These are phyloP conservation scores for Hafferia zeledoni DNA, from an alignment of 2,797 vertebrate species.

Conservation along the genomic window DNA sequence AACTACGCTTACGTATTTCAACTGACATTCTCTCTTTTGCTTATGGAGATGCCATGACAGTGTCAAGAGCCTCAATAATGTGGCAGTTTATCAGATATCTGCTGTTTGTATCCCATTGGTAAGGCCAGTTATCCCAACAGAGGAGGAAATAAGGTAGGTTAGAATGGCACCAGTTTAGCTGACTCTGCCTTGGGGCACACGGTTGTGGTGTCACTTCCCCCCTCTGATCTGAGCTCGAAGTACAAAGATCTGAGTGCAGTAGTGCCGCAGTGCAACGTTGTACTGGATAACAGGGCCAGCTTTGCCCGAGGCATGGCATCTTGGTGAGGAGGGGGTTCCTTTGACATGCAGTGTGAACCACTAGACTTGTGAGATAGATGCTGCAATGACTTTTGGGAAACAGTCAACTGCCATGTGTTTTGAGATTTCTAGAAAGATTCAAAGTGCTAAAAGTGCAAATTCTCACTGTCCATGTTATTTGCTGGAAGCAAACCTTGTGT, in stretches of 20 bases:
- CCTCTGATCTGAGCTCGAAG: neutral
- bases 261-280: neutral
- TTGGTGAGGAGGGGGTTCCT: neutral
- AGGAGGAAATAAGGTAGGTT: neutral
- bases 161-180: neutral
- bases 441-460: neutral
- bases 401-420: neutral
- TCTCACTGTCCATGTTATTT: neutral
- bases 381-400: neutral
- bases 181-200: neutral
- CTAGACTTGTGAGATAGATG: accelerated
- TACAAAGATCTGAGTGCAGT: neutral
- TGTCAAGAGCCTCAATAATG: neutral
- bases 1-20: neutral
- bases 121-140: neutral
- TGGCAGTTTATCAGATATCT: neutral
- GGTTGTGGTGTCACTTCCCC: neutral
- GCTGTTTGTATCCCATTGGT: neutral
- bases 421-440: neutral
- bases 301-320: neutral
- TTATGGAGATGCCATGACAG: neutral
- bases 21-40: neutral
- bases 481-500: neutral
- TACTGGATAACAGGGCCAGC: neutral
- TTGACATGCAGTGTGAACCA: neutral